Evolutionary conservation across 2,797 vertebrate species (phyloP).

Genomic region (Anguilla marmorata): DNA sequence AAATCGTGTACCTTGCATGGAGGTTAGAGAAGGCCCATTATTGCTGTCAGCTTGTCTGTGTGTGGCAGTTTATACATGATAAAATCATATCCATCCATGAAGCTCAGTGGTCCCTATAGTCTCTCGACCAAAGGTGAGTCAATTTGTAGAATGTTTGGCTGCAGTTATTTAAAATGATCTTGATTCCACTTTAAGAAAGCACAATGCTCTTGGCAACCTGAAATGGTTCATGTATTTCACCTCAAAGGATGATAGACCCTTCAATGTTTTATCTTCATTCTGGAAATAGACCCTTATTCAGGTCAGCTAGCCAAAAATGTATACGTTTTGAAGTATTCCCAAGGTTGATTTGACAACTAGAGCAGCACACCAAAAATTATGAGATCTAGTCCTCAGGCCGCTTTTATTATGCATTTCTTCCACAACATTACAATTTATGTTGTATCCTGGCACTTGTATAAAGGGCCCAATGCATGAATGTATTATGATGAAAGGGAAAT

Average conservation of each 20-base stretch:
- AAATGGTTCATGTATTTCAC: background rate
- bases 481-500: background rate
- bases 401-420: background rate
- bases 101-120: background rate
- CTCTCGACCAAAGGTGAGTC: background rate
- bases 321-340: background rate
- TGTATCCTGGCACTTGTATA: background rate
- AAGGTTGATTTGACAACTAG: background rate
- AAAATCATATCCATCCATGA: background rate
- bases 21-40: background rate
- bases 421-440: background rate
- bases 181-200: background rate
- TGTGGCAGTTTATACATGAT: background rate
- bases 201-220: background rate
- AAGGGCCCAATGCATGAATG: background rate
- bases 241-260: background rate
- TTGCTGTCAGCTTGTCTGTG: background rate
- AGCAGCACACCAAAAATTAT: background rate
- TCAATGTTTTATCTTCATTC: constrained; percentile 7
- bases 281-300: constrained; percentile 9
- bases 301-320: background rate
- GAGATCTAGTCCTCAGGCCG: background rate
- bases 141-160: background rate
- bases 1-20: background rate
- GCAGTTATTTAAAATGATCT: background rate